Conservation (phyloP, 2,113 vertebrate genomes). For the Tachysurus vachellii region DNA sequence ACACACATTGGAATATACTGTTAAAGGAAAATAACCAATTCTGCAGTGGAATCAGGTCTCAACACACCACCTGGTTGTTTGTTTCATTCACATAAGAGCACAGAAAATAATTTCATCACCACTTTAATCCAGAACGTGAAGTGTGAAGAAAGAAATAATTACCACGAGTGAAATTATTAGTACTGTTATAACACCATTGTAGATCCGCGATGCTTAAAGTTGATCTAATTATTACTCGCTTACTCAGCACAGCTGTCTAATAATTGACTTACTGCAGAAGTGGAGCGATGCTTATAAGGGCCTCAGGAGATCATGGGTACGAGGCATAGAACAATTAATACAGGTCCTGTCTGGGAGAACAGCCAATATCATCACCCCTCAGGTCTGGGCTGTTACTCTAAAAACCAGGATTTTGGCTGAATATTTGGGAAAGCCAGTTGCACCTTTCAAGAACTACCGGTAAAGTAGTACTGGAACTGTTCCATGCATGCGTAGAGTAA, state of each 20-base stretch:
- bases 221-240: not conserved
- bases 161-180: not conserved
- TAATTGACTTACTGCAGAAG: not conserved
- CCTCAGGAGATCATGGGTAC: constrained; percentile 15
- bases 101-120: not conserved
- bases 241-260: constrained; percentile 4
- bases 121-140: not conserved
- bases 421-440: constrained; percentile 7
- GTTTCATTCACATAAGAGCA: not conserved
- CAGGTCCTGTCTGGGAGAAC: not conserved
- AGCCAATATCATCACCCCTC: constrained; percentile 15
- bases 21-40: not conserved
- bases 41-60: not conserved
- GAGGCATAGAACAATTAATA: not conserved
- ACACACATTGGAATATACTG: not conserved
- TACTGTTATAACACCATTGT: too few species aligned
- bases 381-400: constrained; percentile 16
- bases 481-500: not conserved
- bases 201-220: not conserved
- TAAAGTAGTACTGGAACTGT: not conserved
- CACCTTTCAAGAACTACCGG: not conserved
- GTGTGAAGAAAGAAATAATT: not conserved
- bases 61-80: not conserved
- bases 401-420: constrained; percentile 5
- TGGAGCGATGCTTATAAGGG: not conserved